These are phyloP conservation scores for Drosophila helvetica DNA, from an alignment of 2,888 invertebrate genomes.

Conservation along the genomic window DNA sequence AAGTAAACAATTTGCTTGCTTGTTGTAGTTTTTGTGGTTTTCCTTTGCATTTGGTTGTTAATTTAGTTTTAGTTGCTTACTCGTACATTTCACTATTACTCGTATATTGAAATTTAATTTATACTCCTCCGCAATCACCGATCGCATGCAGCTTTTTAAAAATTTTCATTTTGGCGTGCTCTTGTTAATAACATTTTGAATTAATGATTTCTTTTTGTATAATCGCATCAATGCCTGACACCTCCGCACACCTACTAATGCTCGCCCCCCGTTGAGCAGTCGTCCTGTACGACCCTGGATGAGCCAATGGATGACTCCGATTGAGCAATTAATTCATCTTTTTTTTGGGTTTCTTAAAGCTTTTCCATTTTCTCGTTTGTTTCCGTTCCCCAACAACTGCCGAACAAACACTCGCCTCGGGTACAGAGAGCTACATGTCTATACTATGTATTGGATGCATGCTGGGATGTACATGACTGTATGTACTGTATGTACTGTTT, in stretches of 20 bases:
- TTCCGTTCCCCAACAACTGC: constrained; percentile 60
- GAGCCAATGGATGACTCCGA: constrained; percentile 24
- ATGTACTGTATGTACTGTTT: constrained; percentile 34
- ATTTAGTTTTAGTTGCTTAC: constrained; percentile 37
- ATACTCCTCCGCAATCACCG: constrained; percentile 45
- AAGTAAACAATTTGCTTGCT: constrained; percentile 59
- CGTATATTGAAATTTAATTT: constrained; percentile 57
- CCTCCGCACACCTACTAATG: constrained; percentile 25
- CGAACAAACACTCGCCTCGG: constrained; percentile 45
- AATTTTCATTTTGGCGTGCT: constrained; percentile 46
- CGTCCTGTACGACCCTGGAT: constrained; percentile 10
- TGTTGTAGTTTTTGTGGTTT: constrained; percentile 8
- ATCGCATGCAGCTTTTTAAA: constrained; percentile 61
- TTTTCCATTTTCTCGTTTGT: constrained; percentile 70
- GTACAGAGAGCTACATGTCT: constrained; percentile 44
- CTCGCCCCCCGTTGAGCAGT: constrained; percentile 3
- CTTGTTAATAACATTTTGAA: constrained; percentile 50
- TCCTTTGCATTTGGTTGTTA: constrained; percentile 14
- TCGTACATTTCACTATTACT: constrained; percentile 49
- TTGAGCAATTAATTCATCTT: constrained; percentile 45
- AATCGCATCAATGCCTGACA: constrained; percentile 17
- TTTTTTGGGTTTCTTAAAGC: constrained; percentile 64
- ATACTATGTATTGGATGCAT: constrained; percentile 3
- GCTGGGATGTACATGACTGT: constrained; percentile 21
- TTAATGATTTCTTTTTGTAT: constrained; percentile 33